Percentiles rank a stretch among this genome's conserved stretches.
Evolutionary conservation across 2,797 vertebrate species (phyloP).

Genomic region (Poeciliopsis infans): DNA sequence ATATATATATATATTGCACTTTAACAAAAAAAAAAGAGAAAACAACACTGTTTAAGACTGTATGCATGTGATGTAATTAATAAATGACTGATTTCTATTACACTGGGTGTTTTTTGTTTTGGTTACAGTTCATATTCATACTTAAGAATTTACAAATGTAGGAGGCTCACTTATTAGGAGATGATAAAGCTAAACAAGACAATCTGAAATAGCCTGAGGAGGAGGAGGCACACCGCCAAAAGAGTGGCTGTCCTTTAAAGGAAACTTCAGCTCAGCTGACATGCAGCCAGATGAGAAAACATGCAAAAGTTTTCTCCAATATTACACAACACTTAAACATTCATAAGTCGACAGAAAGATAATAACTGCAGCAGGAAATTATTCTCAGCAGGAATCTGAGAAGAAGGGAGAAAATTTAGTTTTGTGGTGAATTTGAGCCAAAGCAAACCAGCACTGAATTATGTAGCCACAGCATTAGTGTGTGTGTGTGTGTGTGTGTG

Average conservation of each 20-base stretch:
- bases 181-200: constrained; percentile 2
- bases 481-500: constrained; percentile 6
- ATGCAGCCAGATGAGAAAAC: not conserved
- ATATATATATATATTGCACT: constrained; percentile 43
- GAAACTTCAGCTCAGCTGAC: constrained; percentile 5
- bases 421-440: constrained; percentile 24
- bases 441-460: constrained; percentile 34
- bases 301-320: constrained; percentile 1
- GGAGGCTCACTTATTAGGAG: not conserved
- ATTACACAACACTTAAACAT: not conserved
- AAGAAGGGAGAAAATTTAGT: not conserved
- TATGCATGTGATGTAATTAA: constrained; percentile 45
- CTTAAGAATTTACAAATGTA: not conserved
- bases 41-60: not conserved
- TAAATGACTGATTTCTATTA: constrained; percentile 39
- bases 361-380: not conserved
- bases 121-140: not conserved
- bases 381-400: not conserved
- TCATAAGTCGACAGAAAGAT: not conserved
- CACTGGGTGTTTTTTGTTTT: not conserved
- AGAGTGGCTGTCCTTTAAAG: constrained; percentile 7
- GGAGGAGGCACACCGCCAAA: constrained; percentile 2
- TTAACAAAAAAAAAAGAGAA: not conserved
- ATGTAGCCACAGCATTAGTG: constrained; percentile 30
- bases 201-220: constrained; percentile 30